A percentile compares a stretch with the other conserved stretches of the same genome.
These are phyloP conservation scores for Grus americana DNA, from an alignment of 2,113 vertebrate species.

Conservation along the genomic window DNA sequence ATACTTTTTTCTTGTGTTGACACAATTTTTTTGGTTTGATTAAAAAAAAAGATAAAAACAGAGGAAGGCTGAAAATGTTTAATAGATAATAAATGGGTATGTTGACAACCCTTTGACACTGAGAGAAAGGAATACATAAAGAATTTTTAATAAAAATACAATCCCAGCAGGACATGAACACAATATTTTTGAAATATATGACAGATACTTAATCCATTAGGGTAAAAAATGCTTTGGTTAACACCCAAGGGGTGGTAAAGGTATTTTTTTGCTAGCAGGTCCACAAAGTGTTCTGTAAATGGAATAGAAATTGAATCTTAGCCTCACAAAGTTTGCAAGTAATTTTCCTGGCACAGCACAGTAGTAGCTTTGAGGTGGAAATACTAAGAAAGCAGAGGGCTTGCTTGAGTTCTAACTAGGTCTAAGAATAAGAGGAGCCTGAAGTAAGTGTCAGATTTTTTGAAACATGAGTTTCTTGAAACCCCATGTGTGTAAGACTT, in stretches of 20 bases:
- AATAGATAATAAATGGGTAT: not conserved
- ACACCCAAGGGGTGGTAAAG: not conserved
- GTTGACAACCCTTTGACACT: conserved; percentile 5
- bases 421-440: not conserved
- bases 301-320: not conserved
- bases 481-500: not conserved
- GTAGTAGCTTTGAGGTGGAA: not conserved
- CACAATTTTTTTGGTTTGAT: not conserved
- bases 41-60: conserved; percentile 6
- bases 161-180: not conserved
- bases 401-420: not conserved
- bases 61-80: not conserved
- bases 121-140: not conserved
- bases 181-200: not conserved
- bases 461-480: not conserved
- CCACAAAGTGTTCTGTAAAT: not conserved
- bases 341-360: not conserved
- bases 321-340: not conserved
- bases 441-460: not conserved
- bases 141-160: not conserved
- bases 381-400: not conserved
- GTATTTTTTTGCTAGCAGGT: not conserved
- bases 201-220: not conserved
- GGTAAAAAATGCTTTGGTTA: not conserved
- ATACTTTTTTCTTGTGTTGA: not conserved